Evolutionary conservation across 2,888 invertebrate genomes (phyloP), one percentile per base, ranked within the genome.

Genomic region (Tupiocoris notatus): DNA sequence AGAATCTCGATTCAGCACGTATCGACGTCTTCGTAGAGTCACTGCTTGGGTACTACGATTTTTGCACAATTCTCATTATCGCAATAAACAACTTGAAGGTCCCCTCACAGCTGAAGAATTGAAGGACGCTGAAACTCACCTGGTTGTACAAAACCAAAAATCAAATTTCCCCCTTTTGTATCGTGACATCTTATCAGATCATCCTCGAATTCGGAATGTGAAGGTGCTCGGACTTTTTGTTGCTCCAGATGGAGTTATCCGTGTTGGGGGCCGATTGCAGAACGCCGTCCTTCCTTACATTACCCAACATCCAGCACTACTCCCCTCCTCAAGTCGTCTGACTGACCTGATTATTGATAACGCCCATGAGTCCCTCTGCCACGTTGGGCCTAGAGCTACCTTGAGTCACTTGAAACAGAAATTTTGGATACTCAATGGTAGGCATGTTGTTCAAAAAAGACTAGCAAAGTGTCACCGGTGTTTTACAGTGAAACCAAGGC

Each of bases 381-480:
- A 68, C 20, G 68, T 22, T 1, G 68, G 68, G 6, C 68, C 59
- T 6, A 56, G n/a, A 22, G 58, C 16, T 9, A 58, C 59, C 1
- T 20, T 57, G 18, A 22, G 21, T 2, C 16, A 12, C 1, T 17
- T 68, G 1, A 16, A 22, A 3, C 21, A 20, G 1, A 16, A 17
- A 2, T 68, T 20, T n/a, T 68, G 68, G 68, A 24, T 68, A 6
- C 21, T 54, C 21, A 24, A 58, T 58, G 68, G 58, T 7, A 68
- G 23, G 68, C 16, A 24, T 7, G 58, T 68, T 12, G 68, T 68
- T 9, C 56, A 57, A 9, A 56, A n/a, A 3, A 12, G 16, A 1
- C 22, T 68, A 18, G 22, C n/a, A 1, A 20, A 23, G 7, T 68
- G 68, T 20, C 1, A 20, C 21, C 20, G 9, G 20, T 81, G 39